Percentiles rank a stretch among this genome's conserved stretches.
Evolutionary conservation across 2,797 vertebrate genomes (phyloP).

Genomic region (Pseudochirops cupreus): DNA sequence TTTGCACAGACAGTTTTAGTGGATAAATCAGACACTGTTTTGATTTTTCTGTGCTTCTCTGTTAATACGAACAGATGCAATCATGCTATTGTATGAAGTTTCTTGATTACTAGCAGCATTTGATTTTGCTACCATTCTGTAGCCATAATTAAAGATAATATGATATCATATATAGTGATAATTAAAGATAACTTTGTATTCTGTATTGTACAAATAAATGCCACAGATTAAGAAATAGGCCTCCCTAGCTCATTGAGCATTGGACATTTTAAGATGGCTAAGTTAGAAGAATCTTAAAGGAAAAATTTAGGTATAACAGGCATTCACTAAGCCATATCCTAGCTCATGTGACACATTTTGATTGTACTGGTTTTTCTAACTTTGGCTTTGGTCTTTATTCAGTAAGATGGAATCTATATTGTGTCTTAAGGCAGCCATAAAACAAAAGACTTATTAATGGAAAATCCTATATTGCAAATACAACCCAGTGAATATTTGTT

Average conservation of each 20-base stretch:
- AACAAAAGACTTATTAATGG: slow-evolving; percentile 5
- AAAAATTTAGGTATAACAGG: slow-evolving; percentile 70
- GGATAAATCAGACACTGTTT: slow-evolving; percentile 86
- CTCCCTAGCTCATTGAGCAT: slow-evolving; percentile 72
- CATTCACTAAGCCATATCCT: slow-evolving; percentile 33
- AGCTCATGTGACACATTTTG: slow-evolving; percentile 27
- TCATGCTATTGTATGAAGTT: slow-evolving; percentile 88
- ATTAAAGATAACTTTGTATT: slow-evolving; percentile 85
- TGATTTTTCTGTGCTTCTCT: slow-evolving; percentile 87
- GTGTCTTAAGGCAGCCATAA: slow-evolving; percentile 24
- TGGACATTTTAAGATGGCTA: slow-evolving; percentile 69
- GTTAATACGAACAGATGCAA: slow-evolving; percentile 88
- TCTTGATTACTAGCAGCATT: slow-evolving; percentile 88
- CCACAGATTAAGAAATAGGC: slow-evolving; percentile 72
- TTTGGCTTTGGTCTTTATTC: slow-evolving; percentile 48
- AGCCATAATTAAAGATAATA: slow-evolving; percentile 89
- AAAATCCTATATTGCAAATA: slow-evolving; percentile 15
- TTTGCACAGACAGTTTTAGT: slow-evolving; percentile 87
- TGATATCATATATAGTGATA: slow-evolving; percentile 84
- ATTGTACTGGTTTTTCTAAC: slow-evolving; percentile 1
- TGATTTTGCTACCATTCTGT: slow-evolving; percentile 86
- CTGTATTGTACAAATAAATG: slow-evolving; percentile 82
- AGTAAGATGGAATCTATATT: neutral
- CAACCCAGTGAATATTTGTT: neutral
- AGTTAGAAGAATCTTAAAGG: slow-evolving; percentile 65